Conservation (phyloP, 2,797 vertebrate genomes). For the Psittacula echo region DNA sequence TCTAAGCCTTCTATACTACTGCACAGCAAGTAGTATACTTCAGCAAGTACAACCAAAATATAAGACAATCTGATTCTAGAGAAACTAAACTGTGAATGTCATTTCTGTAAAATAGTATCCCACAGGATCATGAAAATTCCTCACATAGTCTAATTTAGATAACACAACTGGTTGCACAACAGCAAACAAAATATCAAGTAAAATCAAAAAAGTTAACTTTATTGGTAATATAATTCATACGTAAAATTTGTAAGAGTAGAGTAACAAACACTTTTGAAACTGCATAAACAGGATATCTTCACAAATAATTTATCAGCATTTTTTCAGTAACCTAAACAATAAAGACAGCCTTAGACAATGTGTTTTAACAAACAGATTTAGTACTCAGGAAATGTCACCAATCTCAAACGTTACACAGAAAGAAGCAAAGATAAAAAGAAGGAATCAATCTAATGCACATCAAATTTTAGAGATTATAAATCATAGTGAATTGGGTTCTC, state of each 20-base stretch:
- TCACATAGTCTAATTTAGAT: background rate
- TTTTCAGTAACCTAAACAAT: background rate
- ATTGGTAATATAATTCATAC: background rate
- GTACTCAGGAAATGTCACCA: background rate
- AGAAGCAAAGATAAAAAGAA: background rate
- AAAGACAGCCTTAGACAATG: background rate
- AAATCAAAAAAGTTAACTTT: background rate
- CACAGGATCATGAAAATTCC: background rate
- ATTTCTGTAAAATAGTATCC: background rate
- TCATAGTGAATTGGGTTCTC: background rate
- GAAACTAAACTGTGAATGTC: background rate
- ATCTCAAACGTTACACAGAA: background rate
- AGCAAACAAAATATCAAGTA: background rate
- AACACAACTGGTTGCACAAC: background rate
- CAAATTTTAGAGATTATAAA: background rate
- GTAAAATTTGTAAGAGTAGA: background rate
- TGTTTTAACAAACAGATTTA: background rate
- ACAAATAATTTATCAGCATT: background rate
- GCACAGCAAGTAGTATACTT: background rate
- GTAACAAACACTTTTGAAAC: background rate
- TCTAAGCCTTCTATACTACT: background rate
- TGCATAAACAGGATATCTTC: background rate
- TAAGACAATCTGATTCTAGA: background rate
- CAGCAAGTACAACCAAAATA: background rate
- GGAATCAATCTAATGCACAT: background rate